Conservation (phyloP, 2,113 vertebrate genomes). For the Bufo gargarizans region DNA sequence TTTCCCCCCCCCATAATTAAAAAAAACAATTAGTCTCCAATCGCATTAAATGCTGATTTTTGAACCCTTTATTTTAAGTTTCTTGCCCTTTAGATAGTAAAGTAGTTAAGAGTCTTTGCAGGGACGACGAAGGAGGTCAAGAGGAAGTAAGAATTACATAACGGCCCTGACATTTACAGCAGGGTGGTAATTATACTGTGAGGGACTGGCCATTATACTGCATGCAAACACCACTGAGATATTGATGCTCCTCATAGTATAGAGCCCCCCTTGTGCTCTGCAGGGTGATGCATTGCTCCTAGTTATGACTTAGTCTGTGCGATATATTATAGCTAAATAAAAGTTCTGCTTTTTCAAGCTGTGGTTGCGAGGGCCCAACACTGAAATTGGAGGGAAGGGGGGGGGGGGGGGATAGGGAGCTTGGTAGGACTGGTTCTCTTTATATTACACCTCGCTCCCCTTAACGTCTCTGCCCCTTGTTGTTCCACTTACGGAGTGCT, state of each 20-base stretch:
- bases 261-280: neutral
- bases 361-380: neutral
- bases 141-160: neutral
- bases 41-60: no score
- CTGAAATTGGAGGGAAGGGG: neutral
- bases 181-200: neutral
- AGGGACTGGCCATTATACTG: neutral
- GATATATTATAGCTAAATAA: neutral
- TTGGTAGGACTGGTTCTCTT: neutral
- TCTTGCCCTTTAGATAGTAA: neutral
- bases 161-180: neutral
- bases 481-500: neutral
- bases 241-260: neutral
- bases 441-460: neutral
- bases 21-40: no score
- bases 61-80: no score
- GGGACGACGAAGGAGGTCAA: neutral
- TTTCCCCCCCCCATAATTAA: no score
- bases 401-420: neutral
- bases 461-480: neutral
- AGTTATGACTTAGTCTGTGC: neutral
- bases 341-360: constrained; percentile 31
- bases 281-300: neutral
- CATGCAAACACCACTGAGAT: neutral
- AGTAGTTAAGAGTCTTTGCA: neutral